Conservation (phyloP, 2,797 vertebrate species). For the Rhinoraja longicauda region DNA sequence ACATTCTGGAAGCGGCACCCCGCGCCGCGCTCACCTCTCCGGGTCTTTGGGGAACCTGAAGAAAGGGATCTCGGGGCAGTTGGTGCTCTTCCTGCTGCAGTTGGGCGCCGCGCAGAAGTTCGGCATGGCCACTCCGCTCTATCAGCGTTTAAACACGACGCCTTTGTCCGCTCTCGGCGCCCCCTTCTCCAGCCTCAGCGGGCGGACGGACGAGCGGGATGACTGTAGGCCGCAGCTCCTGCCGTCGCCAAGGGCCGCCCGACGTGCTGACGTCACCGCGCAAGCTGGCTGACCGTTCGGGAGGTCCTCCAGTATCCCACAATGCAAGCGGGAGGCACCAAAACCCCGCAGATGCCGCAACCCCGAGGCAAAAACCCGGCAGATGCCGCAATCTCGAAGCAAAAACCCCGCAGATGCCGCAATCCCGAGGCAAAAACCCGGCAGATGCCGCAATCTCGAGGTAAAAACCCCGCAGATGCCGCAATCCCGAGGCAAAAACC, state of each 20-base stretch:
- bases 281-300: not conserved
- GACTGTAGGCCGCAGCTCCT: not conserved
- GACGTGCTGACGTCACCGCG: not conserved
- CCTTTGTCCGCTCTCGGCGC: not conserved
- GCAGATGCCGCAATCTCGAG: no score
- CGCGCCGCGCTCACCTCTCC: conserved; percentile 56
- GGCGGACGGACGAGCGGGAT: no score
- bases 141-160: not conserved
- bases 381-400: no score
- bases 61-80: conserved; percentile 47
- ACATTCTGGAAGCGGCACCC: not conserved
- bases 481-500: no score
- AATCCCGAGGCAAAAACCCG: no score
- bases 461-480: no score
- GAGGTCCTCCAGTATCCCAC: conserved; percentile 45
- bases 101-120: conserved; percentile 62
- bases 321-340: conserved; percentile 42
- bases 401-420: no score
- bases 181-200: not conserved
- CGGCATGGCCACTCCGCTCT: conserved; percentile 51
- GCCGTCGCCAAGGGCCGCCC: not conserved
- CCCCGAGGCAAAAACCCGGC: no score
- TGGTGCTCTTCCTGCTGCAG: conserved; percentile 64
- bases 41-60: conserved; percentile 69
- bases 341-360: no score